A percentile compares a stretch with the other conserved stretches of the same genome.
These are phyloP conservation scores for Drosophila percnosoma DNA, from an alignment of 2,888 invertebrate genomes.

Conservation along the genomic window DNA sequence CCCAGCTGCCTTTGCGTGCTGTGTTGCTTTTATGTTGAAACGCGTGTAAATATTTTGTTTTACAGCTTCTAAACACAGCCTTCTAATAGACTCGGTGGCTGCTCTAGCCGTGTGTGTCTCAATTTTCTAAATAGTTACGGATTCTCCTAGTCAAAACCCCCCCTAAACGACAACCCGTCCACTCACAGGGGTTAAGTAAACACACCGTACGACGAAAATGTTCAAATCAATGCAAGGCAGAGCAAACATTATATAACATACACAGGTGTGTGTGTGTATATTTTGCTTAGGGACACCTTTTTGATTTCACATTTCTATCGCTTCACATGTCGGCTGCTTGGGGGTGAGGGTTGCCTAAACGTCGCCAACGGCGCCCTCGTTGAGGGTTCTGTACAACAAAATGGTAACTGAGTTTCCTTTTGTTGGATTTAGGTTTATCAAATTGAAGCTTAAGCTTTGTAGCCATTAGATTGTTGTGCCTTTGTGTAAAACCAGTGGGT, in stretches of 20 bases:
- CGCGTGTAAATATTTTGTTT: constrained; percentile 81
- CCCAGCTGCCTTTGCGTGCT: constrained; percentile 70
- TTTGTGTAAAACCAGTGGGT: constrained; percentile 8
- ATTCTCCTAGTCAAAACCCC: constrained; percentile 5
- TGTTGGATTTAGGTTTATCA: constrained; percentile 64
- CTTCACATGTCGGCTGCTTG: constrained; percentile 6
- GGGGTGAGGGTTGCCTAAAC: not conserved
- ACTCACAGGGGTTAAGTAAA: constrained; percentile 40
- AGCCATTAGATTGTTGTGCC: constrained; percentile 56
- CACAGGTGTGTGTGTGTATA: constrained; percentile 17
- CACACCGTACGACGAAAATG: constrained; percentile 49
- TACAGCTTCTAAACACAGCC: constrained; percentile 74
- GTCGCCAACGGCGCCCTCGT: constrained; percentile 42
- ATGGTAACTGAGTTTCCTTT: constrained; percentile 42
- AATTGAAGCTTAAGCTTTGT: constrained; percentile 68
- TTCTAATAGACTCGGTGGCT: constrained; percentile 58
- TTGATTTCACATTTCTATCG: constrained; percentile 52
- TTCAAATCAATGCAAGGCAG: constrained; percentile 61
- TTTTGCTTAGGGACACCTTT: constrained; percentile 46
- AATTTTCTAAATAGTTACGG: constrained; percentile 73
- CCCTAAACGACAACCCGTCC: not conserved
- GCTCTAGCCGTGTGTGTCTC: constrained; percentile 68
- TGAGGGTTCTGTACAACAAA: constrained; percentile 42
- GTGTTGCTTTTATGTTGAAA: constrained; percentile 68
- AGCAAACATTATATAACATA: constrained; percentile 29